Percentiles rank a stretch among this genome's conserved stretches.
These are phyloP conservation scores for Acanthaster planci DNA, from an alignment of 35 echinoderm and acorn worm genomes.

Conservation along the genomic window DNA sequence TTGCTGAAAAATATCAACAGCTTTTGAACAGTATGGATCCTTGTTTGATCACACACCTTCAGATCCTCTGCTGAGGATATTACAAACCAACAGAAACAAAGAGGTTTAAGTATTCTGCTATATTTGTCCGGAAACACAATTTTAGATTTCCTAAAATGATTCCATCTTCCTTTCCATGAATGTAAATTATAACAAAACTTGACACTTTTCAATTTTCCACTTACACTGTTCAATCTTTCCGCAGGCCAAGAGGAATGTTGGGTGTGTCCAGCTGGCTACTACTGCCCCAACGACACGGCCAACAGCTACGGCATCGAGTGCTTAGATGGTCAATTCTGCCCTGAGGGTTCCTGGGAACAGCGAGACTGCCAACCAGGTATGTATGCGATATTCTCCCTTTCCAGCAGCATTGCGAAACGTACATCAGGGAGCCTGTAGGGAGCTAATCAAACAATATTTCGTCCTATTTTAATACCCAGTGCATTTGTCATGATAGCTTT, in stretches of 20 bases:
- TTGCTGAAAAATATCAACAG: too few relatives aligned
- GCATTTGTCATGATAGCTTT: too few relatives aligned
- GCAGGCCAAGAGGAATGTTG: slow-evolving; percentile 74
- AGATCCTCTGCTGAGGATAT: too few relatives aligned
- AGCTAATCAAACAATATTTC: too few relatives aligned
- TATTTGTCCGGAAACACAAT: too few relatives aligned
- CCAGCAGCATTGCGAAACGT: not conserved
- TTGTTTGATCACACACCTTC: too few relatives aligned
- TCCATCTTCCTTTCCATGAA: not conserved
- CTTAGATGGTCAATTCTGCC: slow-evolving; percentile 92
- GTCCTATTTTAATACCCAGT: too few relatives aligned
- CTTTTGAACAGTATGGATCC: too few relatives aligned
- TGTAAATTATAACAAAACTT: not conserved
- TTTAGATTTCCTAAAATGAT: too few relatives aligned
- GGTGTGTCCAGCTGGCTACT: slow-evolving; percentile 83
- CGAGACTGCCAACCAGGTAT: slow-evolving; percentile 90
- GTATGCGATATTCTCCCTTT: not conserved
- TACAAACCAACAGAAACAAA: too few relatives aligned
- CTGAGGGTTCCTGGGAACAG: slow-evolving; percentile 90
- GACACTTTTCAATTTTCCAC: not conserved
- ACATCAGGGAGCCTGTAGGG: not conserved
- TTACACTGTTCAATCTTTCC: not conserved
- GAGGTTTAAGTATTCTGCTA: too few relatives aligned
- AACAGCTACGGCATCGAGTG: slow-evolving; percentile 75
- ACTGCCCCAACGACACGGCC: slow-evolving; percentile 95